phyloP scores from a whole-genome alignment of 2,797 vertebrate species.

The Chelon labrosus region DNA sequence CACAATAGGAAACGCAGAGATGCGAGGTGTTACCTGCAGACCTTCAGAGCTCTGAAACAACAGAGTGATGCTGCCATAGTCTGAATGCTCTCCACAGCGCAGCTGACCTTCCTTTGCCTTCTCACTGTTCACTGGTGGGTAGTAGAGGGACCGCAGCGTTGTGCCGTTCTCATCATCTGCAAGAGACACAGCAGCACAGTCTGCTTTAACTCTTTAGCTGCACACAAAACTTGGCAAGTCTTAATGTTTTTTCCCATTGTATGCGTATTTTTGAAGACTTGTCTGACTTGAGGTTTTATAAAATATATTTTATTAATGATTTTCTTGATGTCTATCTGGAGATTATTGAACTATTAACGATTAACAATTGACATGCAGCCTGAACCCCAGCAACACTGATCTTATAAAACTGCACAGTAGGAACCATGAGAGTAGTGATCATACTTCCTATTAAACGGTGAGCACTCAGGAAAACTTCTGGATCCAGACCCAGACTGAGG shows the following conservation, averaged over 20 bases:
- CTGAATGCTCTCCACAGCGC: slow-evolving; percentile 85
- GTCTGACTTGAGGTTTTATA: no score
- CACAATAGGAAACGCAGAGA: no score
- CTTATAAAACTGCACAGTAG: accelerated
- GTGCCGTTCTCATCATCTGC: slow-evolving; percentile 70
- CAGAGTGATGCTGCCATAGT: slow-evolving; percentile 85
- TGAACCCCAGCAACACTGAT: neutral
- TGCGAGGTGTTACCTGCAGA: slow-evolving; percentile 76
- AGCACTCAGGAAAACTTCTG: slow-evolving; percentile 71
- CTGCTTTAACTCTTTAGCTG: neutral
- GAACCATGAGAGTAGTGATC: neutral
- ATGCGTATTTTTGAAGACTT: neutral
- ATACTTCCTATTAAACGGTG: slow-evolving; percentile 80
- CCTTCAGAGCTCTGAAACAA: slow-evolving; percentile 79
- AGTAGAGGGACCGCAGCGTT: slow-evolving; percentile 81
- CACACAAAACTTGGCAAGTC: neutral
- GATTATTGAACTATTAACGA: no score
- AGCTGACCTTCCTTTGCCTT: slow-evolving; percentile 76
- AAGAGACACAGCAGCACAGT: slow-evolving; percentile 5
- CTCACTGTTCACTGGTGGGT: slow-evolving; percentile 70
- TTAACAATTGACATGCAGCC: no score
- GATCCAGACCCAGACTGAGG: slow-evolving; percentile 73
- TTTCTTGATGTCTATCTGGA: no score
- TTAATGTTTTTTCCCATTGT: neutral
- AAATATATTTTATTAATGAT: no score